Base-by-base conservation (phyloP, 2,888 invertebrate species). In the Melinaea marsaeus region DNA sequence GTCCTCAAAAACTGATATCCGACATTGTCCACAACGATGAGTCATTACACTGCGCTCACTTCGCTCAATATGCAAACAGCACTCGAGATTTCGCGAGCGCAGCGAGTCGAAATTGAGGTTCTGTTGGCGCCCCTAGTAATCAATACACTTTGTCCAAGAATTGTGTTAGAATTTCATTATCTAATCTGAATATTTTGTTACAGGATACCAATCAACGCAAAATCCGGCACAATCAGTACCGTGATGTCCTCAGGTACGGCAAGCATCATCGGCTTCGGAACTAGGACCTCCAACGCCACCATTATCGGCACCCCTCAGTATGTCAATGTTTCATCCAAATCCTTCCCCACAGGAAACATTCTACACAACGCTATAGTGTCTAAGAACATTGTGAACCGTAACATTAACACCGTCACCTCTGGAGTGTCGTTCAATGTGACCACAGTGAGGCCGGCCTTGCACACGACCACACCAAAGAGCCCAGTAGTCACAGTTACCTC, bases 181-280 rank as follows among this genome's bases (percentile, higher is more conserved):
- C 33, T 54, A 55, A 55, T 34, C 13, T 51, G 32, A 51, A 45
- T 55, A 60, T 56, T 62, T 67, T 66, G 59, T 79, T 76, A 2
- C 80, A 90, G 90, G 57, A 85, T 91, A 69, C 90, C 91, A 5
- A 87, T 89, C 65, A 89, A 85, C 73, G 78, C 87, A 1, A 90
- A 91, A 71, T 76, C 85, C 0, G 88, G 88, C 2, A 79, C 90
- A 48, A 86, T 90, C 72, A 90, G 89, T 74, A 88, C 90, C 0
- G 89, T 90, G 35, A 87, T 91, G 87, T 89, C 91, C 0, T 89
- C 90, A 73, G 91, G 91, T n/a, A 84, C 89, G 0, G 89, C 85
- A 3, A 86, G 85, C 69, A 86, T 91, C 62, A 88, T 91, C 67
- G 90, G 91, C 6, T 88, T 91, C 72, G 89, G 89, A 0, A 81